Conservation (phyloP, 2,113 vertebrate species). For the Hippotragus niger region DNA sequence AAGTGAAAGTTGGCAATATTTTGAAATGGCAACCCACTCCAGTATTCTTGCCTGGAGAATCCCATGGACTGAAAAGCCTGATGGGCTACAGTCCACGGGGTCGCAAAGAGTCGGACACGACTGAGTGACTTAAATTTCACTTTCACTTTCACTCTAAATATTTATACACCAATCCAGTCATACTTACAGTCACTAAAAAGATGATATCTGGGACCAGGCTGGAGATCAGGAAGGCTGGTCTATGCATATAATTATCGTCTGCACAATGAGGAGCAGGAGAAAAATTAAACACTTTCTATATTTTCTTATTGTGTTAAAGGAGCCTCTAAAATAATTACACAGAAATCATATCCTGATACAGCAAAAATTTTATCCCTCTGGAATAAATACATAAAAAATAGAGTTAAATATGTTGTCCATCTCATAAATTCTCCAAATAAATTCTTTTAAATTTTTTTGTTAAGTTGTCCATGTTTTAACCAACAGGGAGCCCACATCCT, state of each 20-base stretch:
- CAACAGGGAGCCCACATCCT: slow-evolving; percentile 33
- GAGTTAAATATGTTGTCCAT: neutral
- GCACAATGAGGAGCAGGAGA: neutral
- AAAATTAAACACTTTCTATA: neutral
- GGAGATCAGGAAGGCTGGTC: neutral
- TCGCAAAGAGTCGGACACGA: too few relatives aligned
- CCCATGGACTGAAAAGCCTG: too few relatives aligned
- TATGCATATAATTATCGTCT: neutral
- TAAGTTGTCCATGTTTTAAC: neutral
- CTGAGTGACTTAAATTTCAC: too few relatives aligned
- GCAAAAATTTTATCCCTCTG: neutral
- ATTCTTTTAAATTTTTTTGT: neutral
- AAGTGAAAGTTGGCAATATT: neutral
- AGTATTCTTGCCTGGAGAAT: too few relatives aligned
- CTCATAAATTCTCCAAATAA: slow-evolving; percentile 29
- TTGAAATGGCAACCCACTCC: neutral
- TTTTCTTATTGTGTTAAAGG: neutral
- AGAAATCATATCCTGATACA: neutral
- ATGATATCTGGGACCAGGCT: neutral
- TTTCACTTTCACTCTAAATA: neutral
- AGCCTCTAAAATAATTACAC: neutral
- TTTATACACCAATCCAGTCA: neutral
- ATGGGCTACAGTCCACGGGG: too few relatives aligned
- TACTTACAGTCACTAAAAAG: neutral
- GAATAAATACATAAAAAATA: neutral